Base-by-base conservation (phyloP, 1,140 invertebrate genomes). In the Diuraphis noxia region DNA sequence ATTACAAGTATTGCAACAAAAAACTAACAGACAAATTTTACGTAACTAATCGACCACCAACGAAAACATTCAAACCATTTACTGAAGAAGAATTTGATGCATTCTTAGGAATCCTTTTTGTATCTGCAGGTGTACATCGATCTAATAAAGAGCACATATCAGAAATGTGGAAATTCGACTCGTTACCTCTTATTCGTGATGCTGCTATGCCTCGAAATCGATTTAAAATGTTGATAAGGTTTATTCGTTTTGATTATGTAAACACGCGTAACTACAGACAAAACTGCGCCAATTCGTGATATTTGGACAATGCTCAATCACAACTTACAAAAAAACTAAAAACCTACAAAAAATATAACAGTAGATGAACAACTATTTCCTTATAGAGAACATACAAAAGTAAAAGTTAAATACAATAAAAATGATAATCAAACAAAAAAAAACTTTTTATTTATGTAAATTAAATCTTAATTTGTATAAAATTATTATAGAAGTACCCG, bases 221-320 rank as follows among this genome's bases (percentile, higher is more conserved):
- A 5, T 82, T 82, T 8, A 82, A 82, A 30, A 82, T 82, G 38
- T 25, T 82, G 19, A 7, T 46, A 17, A 86, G 46, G 43, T 86
- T 49, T 49, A 86, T 49, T 21, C 30, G 41, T 21, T 86, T 86
- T 86, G 34, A 86, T 34, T 36, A 36, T 86, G 84, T 34, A 49
- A 49, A 86, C 9, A 86, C 41, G 7, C 19, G 84, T 19, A 2
- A 49, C 5, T 7, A 86, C 43, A 13, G 84, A 86, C 21, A 86
- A 86, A 34, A 43, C 43, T 86, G 84, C 84, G 6, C 43, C 79
- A 41, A 82, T 82, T 8, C 3, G 79, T 8, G 79, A 82, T 30
- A 41, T 82, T 10, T 82, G 79, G 84, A 86, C 43, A 86, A 86
- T 86, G 84, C 43, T 49, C 2, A 86, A 86, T 21, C 6, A 86